These are phyloP conservation scores for Acrossocheilus wenchowensis DNA, from an alignment of 2,797 vertebrate species.

Conservation along the genomic window DNA sequence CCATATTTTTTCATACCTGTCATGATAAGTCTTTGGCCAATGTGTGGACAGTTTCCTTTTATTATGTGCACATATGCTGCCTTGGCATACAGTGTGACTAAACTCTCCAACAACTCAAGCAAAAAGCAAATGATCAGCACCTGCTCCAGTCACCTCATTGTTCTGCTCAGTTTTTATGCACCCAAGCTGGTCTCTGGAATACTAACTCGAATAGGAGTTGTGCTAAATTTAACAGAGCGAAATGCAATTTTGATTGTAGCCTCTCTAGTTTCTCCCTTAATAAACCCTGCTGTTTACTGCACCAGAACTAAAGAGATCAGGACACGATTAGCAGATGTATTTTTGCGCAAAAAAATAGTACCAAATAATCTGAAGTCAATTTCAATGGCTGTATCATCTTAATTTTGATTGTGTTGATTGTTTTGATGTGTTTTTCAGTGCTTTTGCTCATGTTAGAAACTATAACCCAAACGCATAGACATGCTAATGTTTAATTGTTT, in stretches of 20 bases:
- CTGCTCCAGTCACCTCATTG: slow-evolving; percentile 50
- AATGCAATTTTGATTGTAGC: slow-evolving; percentile 40
- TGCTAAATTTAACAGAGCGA: slow-evolving; percentile 47
- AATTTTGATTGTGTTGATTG: not conserved
- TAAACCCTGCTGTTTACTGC: slow-evolving; percentile 55
- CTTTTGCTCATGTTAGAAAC: not conserved
- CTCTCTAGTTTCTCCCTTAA: slow-evolving; percentile 38
- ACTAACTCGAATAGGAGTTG: slow-evolving; percentile 54
- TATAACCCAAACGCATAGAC: not conserved
- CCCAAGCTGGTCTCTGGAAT: slow-evolving; percentile 44
- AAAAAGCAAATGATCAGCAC: slow-evolving; percentile 44
- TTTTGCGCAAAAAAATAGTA: not conserved
- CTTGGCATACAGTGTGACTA: slow-evolving; percentile 38
- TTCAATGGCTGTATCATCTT: not conserved
- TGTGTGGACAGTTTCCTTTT: slow-evolving; percentile 36
- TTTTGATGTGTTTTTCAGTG: not conserved
- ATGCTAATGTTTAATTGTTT: not conserved
- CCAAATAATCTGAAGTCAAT: not conserved
- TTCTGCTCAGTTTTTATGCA: slow-evolving; percentile 39
- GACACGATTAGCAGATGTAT: slow-evolving; percentile 1
- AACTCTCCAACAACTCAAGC: slow-evolving; percentile 14
- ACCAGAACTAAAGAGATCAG: slow-evolving; percentile 56
- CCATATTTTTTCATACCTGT: slow-evolving; percentile 38
- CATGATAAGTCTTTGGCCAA: slow-evolving; percentile 1
- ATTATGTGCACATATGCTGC: slow-evolving; percentile 50